Conservation (phyloP, 1,140 invertebrate genomes). For the Pomacea maculata region DNA sequence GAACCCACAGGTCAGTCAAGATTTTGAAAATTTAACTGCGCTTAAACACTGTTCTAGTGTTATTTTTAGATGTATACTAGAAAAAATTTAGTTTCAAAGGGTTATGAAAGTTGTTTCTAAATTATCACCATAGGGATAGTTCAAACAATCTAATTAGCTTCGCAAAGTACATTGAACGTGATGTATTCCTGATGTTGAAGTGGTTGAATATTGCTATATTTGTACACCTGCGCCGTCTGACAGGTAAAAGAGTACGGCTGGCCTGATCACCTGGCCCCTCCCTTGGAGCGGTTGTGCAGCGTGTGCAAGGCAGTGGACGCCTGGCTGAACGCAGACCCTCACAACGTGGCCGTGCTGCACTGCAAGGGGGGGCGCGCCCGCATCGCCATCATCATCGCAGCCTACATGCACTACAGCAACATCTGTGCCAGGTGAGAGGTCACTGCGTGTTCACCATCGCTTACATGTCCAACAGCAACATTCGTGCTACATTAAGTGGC, state of each 20-base stretch:
- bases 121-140: no score
- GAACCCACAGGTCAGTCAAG: slow-evolving; percentile 58
- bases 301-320: slow-evolving; percentile 93
- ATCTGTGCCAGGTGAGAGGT: slow-evolving; percentile 78
- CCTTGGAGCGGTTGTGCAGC: slow-evolving; percentile 86
- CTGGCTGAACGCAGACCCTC: slow-evolving; percentile 80
- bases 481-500: no score
- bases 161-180: no score
- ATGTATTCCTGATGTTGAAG: no score
- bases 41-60: no score
- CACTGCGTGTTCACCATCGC: no score
- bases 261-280: slow-evolving; percentile 85
- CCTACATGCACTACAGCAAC: slow-evolving; percentile 93
- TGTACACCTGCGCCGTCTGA: background rate
- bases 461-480: no score
- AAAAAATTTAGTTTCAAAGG: no score
- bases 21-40: no score
- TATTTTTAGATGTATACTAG: no score
- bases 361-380: slow-evolving; percentile 78
- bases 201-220: background rate
- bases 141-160: no score
- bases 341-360: slow-evolving; percentile 86
- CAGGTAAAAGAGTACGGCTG: slow-evolving; percentile 82
- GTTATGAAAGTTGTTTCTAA: no score
- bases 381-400: slow-evolving; percentile 85